Percentiles rank a stretch among this genome's conserved stretches.
phyloP scores from a whole-genome alignment of 2,888 invertebrate species.

The Orthonevra nobilis region DNA sequence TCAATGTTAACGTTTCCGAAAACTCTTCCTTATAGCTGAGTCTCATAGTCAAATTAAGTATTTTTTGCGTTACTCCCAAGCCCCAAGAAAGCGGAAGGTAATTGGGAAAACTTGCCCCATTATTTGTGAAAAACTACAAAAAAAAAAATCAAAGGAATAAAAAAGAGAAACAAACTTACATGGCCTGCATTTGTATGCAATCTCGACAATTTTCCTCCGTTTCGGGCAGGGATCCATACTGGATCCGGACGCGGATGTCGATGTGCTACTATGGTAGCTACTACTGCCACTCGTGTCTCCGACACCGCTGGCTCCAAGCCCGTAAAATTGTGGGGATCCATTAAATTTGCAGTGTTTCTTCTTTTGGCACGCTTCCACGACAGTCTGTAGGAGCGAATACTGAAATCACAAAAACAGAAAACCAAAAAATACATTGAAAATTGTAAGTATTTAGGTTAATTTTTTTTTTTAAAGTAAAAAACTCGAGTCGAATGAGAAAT shows the following conservation, averaged over 20 bases:
- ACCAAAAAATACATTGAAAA: conserved; percentile 7
- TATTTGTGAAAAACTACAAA: conserved; percentile 23
- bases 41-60: conserved; percentile 44
- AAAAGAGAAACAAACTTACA: conserved; percentile 84
- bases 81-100: not conserved
- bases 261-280: conserved; percentile 77
- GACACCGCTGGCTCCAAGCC: conserved; percentile 82
- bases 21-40: conserved; percentile 20
- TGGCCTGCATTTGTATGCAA: conserved; percentile 97
- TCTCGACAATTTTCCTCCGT: conserved; percentile 94
- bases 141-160: not conserved
- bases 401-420: conserved; percentile 75
- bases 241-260: conserved; percentile 76
- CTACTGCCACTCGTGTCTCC: conserved; percentile 78
- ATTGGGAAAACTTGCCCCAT: conserved; percentile 17
- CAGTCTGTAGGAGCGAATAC: conserved; percentile 96
- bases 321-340: conserved; percentile 92
- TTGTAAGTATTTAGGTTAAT: conserved; percentile 66
- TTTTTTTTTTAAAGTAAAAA: conserved; percentile 37
- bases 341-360: conserved; percentile 94
- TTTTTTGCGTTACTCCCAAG: no score
- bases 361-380: conserved; percentile 96
- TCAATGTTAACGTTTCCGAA: conserved; percentile 29
- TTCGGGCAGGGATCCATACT: conserved; percentile 91
- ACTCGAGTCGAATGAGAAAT: conserved; percentile 26